Evolutionary conservation across 2,888 invertebrate species (phyloP), one percentile per base, ranked within the genome.

Genomic region (Harpagoxenus sublaevis): DNA sequence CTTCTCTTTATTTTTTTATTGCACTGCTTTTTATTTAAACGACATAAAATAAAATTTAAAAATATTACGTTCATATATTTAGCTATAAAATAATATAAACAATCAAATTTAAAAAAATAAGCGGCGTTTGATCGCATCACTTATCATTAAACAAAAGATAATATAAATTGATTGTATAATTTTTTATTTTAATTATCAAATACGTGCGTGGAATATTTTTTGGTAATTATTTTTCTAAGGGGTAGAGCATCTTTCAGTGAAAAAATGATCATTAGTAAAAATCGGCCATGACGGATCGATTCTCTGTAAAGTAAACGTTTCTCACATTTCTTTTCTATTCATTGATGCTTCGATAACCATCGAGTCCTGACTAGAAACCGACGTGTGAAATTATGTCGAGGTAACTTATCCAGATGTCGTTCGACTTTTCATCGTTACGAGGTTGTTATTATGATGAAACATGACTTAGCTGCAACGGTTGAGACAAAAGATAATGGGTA

Each of bases 371-470:
- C 10, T 62, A 39, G 71, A 81, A 81, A 81, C 18, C 15, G 70
- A 35, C 12, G 68, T 62, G 71, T 62, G 60, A 81, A 81, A 66
- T 81, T 28, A 81, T 81, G 71, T 79, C 78, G 68, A 84, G 75
- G 66, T 65, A 9, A 63, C 82, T 65, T 65, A 74, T 83, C 31
- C 57, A 74, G 66, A 45, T 73, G 45, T 55, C 66, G 42, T 66
- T 70, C 78, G 74, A 84, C 74, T 83, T 83, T 87, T 66, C 83
- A 65, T 77, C 53, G 77, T 74, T 63, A 63, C 73, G 75, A 86
- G 81, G 79, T 86, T 57, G 68, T 73, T 62, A 73, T 83, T 63
- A 42, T 74, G 57, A 42, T 74, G 68, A 42, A 53, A 51, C 83
- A 73, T 83, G 84, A 84, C 53, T 75, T 74, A 65, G 48, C n/a